phyloP scores from a whole-genome alignment of 2,888 invertebrate genomes.

The Caradrina clavipalpis region DNA sequence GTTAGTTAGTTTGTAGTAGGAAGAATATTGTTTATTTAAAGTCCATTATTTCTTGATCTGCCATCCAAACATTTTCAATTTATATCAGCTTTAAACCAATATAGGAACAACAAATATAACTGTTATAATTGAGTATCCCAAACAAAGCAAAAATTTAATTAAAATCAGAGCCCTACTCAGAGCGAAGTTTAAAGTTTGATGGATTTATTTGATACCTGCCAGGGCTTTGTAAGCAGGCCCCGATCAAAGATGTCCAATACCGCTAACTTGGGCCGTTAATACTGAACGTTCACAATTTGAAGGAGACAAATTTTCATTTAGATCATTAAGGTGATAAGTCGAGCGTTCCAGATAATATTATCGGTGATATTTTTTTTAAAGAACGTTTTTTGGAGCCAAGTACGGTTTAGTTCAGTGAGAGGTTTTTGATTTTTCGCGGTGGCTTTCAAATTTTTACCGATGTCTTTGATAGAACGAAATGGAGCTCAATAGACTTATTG shows the following conservation, averaged over 20 bases:
- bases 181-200: constrained; percentile 59
- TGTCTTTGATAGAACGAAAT: no score
- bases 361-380: constrained; percentile 19
- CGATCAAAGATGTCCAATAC: constrained; percentile 65
- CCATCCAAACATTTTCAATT: constrained; percentile 8
- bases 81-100: neutral
- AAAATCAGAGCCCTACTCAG: constrained; percentile 40
- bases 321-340: constrained; percentile 65
- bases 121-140: constrained; percentile 35
- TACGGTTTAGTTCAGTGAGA: constrained; percentile 1
- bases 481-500: no score
- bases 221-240: constrained; percentile 66
- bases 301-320: constrained; percentile 73
- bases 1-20: neutral
- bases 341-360: constrained; percentile 51
- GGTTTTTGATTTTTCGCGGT: neutral
- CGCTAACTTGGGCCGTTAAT: constrained; percentile 59
- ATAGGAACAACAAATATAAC: constrained; percentile 29
- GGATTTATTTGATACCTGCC: constrained; percentile 67
- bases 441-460: neutral
- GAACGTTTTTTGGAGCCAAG: neutral
- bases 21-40: neutral
- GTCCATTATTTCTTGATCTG: constrained; percentile 15
- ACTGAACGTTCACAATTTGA: constrained; percentile 67
- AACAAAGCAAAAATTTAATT: constrained; percentile 60